Percentiles rank a stretch among this genome's conserved stretches.
phyloP scores from a whole-genome alignment of 2,797 vertebrate species.

The Graptemys geographica region DNA sequence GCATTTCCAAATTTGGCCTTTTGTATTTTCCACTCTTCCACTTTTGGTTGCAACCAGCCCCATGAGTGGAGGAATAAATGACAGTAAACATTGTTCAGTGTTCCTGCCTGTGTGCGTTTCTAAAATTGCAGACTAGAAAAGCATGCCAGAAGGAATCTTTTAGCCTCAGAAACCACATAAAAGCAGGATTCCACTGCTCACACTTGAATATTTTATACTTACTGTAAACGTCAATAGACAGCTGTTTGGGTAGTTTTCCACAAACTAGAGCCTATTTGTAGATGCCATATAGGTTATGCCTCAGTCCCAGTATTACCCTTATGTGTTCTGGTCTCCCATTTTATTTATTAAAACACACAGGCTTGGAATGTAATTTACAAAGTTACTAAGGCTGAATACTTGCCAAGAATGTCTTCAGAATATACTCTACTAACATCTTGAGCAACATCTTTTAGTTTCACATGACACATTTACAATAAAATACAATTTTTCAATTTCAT shows the following conservation, averaged over 20 bases:
- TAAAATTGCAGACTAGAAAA: background rate
- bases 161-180: background rate
- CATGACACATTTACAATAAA: background rate
- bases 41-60: slow-evolving; percentile 12
- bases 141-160: background rate
- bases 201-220: background rate
- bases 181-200: background rate
- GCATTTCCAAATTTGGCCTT: background rate
- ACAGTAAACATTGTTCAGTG: background rate
- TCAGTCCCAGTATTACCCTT: background rate
- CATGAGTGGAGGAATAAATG: background rate
- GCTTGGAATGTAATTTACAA: background rate
- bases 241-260: background rate
- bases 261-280: background rate
- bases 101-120: background rate
- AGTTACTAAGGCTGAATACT: background rate
- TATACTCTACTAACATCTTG: background rate
- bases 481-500: background rate
- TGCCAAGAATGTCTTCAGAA: background rate
- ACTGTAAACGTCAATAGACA: background rate
- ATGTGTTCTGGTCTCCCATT: background rate
- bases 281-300: background rate
- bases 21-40: background rate
- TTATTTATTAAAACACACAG: background rate
- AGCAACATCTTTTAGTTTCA: background rate